A percentile compares a stretch with the other conserved stretches of the same genome.
Conservation (phyloP, 2,797 vertebrate species). For the Tapera naevia region DNA sequence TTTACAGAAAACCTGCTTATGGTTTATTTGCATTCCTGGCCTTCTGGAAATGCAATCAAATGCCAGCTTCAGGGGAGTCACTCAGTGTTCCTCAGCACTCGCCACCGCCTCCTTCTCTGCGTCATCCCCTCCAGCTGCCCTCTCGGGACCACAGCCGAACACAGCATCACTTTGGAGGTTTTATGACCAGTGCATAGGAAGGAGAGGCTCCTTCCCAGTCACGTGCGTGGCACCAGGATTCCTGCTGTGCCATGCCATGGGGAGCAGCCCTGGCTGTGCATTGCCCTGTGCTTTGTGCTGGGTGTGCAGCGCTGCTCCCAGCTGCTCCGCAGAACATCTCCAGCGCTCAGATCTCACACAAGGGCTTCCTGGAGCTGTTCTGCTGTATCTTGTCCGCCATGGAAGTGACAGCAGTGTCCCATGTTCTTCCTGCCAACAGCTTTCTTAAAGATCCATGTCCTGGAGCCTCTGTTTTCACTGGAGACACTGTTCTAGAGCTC, state of each 20-base stretch:
- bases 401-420: neutral
- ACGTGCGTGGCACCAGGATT: fast-evolving
- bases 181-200: neutral
- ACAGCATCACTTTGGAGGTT: fast-evolving
- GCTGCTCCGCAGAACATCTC: neutral
- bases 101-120: neutral
- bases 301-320: neutral
- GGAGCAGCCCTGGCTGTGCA: neutral
- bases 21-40: neutral
- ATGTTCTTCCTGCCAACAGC: neutral
- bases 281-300: neutral
- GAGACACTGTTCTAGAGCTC: neutral
- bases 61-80: neutral
- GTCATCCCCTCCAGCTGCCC: neutral
- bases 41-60: neutral
- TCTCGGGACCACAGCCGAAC: fast-evolving
- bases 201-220: neutral
- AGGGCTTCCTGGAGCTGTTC: neutral
- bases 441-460: no score
- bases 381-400: neutral
- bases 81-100: fast-evolving
- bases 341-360: neutral
- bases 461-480: neutral
- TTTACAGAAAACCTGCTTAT: neutral
- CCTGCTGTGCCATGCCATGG: neutral